A percentile compares a stretch with the other conserved stretches of the same genome.
phyloP scores from a whole-genome alignment of 2,113 vertebrate genomes.

The Phoenicopterus ruber region DNA sequence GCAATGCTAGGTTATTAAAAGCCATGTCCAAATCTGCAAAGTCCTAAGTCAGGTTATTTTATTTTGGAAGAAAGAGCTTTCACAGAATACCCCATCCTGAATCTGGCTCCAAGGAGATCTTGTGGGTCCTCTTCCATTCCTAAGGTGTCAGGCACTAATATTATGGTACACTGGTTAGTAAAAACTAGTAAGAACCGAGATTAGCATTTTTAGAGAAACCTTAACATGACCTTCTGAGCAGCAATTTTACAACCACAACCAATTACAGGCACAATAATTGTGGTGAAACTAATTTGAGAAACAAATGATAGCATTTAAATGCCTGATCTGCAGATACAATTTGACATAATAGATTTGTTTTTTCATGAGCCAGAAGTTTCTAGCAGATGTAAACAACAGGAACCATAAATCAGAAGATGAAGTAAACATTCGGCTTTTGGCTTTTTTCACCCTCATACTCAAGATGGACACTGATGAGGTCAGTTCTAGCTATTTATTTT shows the following conservation, averaged over 20 bases:
- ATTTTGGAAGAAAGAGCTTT: neutral
- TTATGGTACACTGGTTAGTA: neutral
- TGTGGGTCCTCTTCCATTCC: neutral
- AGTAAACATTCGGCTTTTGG: neutral
- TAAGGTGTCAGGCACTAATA: neutral
- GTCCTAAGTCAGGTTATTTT: neutral
- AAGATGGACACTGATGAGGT: neutral
- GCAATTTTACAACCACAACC: neutral
- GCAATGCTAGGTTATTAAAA: neutral
- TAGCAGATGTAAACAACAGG: neutral
- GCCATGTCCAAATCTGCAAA: neutral
- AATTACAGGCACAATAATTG: neutral
- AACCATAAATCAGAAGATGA: neutral
- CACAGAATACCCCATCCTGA: neutral
- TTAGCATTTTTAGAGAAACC: neutral
- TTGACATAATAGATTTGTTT: neutral
- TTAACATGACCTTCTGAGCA: neutral
- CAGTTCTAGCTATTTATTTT: neutral
- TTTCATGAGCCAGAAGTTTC: neutral
- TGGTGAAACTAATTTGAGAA: neutral
- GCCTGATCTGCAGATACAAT: neutral
- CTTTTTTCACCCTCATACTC: neutral
- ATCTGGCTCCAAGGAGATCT: neutral
- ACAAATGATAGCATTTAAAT: neutral
- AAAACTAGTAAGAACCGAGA: neutral